A percentile compares a stretch with the other conserved stretches of the same genome.
Evolutionary conservation across 2,888 invertebrate species (phyloP).

Genomic region (Xestoiulus laeticollis): DNA sequence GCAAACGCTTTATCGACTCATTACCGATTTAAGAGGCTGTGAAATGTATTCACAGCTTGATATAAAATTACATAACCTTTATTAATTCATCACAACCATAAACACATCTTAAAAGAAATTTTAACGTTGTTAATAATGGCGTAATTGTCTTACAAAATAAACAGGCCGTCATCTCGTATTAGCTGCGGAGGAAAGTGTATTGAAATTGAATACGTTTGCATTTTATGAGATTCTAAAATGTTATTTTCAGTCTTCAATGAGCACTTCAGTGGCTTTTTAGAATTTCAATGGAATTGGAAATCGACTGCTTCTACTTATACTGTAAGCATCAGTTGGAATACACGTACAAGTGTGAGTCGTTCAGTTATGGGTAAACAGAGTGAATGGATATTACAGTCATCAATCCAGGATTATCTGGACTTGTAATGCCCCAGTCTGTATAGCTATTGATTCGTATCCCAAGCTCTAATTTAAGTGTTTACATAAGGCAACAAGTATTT

Average conservation of each 20-base stretch:
- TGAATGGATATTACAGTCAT: not conserved
- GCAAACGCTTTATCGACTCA: not conserved
- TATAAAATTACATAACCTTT: not conserved
- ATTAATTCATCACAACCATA: not conserved
- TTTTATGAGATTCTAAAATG: not conserved
- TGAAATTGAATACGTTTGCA: too few species aligned
- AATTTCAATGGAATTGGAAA: not conserved
- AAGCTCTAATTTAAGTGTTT: conserved; percentile 3
- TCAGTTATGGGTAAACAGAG: not conserved
- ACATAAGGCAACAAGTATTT: not conserved
- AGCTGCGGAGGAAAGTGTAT: too few species aligned
- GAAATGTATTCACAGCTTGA: not conserved
- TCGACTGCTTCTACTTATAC: not conserved
- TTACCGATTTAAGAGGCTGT: not conserved
- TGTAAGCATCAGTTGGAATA: not conserved
- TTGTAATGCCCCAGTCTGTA: not conserved
- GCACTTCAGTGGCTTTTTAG: not conserved
- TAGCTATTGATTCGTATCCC: not conserved
- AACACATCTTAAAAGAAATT: not conserved
- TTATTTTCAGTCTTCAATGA: too few species aligned
- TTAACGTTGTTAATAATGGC: not conserved
- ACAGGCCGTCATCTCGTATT: too few species aligned
- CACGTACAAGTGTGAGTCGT: too few species aligned
- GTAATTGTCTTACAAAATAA: too few species aligned
- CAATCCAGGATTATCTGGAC: conserved; percentile 13